These are phyloP conservation scores for Sterrhoptilus dennistouni DNA, from an alignment of 2,113 vertebrate species.

Conservation along the genomic window DNA sequence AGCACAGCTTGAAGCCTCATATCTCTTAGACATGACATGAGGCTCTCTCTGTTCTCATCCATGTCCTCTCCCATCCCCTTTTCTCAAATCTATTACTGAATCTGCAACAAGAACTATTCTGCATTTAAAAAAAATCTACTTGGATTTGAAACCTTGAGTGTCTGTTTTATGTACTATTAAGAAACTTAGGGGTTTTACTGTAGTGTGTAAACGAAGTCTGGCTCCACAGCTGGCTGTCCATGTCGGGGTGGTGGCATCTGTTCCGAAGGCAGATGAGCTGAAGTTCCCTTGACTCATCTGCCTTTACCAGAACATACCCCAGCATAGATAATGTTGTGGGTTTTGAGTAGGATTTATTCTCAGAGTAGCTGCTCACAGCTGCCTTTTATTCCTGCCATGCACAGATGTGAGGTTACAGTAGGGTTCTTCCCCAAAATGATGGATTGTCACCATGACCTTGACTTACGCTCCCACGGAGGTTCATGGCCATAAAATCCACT, in stretches of 20 bases:
- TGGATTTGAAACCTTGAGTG: background rate
- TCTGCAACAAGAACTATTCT: background rate
- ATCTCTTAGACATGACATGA: background rate
- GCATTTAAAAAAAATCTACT: background rate
- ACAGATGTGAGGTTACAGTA: slow-evolving; percentile 16
- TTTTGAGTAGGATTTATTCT: background rate
- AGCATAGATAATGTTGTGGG: background rate
- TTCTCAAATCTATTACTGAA: background rate
- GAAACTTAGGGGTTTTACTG: background rate
- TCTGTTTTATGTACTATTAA: background rate
- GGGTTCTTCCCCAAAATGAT: slow-evolving; percentile 24
- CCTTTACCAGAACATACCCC: background rate
- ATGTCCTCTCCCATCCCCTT: background rate
- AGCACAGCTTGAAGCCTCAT: background rate
- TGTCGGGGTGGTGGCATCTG: background rate
- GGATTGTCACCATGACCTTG: slow-evolving; percentile 3
- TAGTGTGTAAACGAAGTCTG: background rate
- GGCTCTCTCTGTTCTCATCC: background rate
- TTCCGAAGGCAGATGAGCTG: background rate
- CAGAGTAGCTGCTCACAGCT: background rate
- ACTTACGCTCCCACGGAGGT: background rate
- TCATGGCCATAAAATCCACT: slow-evolving; percentile 65
- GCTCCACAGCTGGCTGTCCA: background rate
- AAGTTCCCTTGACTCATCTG: slow-evolving; percentile 4
- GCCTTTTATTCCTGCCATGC: background rate